Percentiles rank a stretch among this genome's conserved stretches.
These are phyloP conservation scores for Hyposmocoma kahamanoa DNA, from an alignment of 1,140 invertebrate genomes.

Conservation along the genomic window DNA sequence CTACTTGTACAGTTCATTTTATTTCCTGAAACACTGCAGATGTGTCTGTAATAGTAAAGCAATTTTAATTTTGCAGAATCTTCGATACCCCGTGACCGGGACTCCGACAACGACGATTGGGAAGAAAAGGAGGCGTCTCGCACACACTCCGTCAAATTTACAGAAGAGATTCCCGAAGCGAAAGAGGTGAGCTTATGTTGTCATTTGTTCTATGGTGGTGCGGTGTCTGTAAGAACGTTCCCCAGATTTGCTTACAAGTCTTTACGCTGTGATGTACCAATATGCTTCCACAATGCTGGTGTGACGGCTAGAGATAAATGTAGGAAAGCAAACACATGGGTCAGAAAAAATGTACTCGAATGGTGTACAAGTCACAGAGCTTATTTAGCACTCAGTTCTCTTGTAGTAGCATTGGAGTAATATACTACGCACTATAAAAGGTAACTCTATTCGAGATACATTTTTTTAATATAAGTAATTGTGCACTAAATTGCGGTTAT, in stretches of 20 bases:
- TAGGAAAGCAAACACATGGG: slow-evolving; percentile 32
- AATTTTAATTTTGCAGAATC: no score
- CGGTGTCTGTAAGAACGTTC: no score
- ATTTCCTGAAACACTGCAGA: no score
- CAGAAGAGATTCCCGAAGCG: slow-evolving; percentile 83
- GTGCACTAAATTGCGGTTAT: no score
- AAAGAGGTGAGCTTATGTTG: slow-evolving; percentile 80
- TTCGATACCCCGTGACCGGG: slow-evolving; percentile 53
- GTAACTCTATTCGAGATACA: no score
- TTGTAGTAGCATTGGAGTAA: slow-evolving; percentile 54
- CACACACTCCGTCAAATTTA: slow-evolving; percentile 92
- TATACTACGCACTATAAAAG: background rate
- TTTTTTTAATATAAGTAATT: no score
- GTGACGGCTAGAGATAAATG: slow-evolving; percentile 23
- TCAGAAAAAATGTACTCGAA: slow-evolving; percentile 33
- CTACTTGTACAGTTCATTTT: no score
- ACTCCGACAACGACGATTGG: slow-evolving; percentile 81
- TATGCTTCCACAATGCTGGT: slow-evolving; percentile 25
- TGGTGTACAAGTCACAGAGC: slow-evolving; percentile 41
- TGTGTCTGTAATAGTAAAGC: no score
- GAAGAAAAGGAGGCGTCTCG: slow-evolving; percentile 86
- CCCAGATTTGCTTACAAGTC: slow-evolving; percentile 18
- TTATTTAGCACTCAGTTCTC: slow-evolving; percentile 53
- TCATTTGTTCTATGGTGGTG: no score
- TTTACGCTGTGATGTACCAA: slow-evolving; percentile 20